phyloP scores from a whole-genome alignment of 2,888 invertebrate genomes.

The Acanthococcus lagerstroemiae region DNA sequence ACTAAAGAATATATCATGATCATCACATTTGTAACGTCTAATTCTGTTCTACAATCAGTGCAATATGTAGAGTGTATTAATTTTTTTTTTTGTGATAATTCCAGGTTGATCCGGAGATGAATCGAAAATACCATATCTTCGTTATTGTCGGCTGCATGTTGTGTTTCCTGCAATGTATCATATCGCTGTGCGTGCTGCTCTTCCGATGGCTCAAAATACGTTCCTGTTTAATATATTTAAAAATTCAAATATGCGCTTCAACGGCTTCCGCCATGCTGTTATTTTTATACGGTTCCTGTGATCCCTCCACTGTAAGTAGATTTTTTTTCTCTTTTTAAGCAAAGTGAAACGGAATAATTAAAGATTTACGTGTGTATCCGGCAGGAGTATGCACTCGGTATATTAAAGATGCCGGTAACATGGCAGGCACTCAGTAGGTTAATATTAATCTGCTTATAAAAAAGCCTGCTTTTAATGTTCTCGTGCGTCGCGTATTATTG shows the following conservation, averaged over 20 bases:
- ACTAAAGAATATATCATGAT: too few species aligned
- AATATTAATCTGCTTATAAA: too few species aligned
- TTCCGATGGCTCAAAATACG: conserved; percentile 46
- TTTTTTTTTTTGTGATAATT: too few species aligned
- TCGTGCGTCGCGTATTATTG: too few species aligned
- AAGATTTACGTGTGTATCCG: too few species aligned
- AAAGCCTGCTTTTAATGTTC: too few species aligned
- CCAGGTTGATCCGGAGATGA: conserved; percentile 9
- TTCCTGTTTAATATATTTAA: conserved; percentile 53
- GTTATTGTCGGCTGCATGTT: conserved; percentile 48
- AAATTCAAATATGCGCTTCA: conserved; percentile 58
- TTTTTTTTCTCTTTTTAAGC: background rate
- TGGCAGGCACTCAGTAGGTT: too few species aligned
- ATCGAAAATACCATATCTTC: conserved; percentile 38
- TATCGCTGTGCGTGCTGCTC: conserved; percentile 45
- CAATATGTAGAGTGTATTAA: too few species aligned
- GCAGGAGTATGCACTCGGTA: too few species aligned
- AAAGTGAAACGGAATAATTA: too few species aligned
- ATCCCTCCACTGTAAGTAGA: conserved; percentile 28
- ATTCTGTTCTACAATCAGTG: background rate
- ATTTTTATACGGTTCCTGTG: conserved; percentile 42
- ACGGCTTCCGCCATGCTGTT: conserved; percentile 60
- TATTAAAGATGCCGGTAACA: too few species aligned
- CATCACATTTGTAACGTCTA: background rate
- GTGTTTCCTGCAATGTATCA: conserved; percentile 46